These are phyloP conservation scores for Leiothrix lutea DNA, from an alignment of 2,113 vertebrate species.

Conservation along the genomic window DNA sequence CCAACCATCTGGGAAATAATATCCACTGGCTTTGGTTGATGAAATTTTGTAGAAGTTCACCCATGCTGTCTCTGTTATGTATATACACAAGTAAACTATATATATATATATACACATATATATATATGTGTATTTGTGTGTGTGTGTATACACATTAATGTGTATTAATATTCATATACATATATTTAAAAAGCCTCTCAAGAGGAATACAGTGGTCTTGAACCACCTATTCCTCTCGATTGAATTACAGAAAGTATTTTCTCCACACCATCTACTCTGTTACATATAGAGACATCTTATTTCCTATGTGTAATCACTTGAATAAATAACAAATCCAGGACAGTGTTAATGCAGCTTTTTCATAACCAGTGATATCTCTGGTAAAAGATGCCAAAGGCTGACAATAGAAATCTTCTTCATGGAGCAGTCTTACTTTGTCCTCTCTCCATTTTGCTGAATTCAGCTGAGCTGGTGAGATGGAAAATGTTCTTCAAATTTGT, in stretches of 20 bases:
- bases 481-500: not conserved
- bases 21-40: not conserved
- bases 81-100: not conserved
- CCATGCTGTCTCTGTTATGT: not conserved
- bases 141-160: not conserved
- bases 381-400: not conserved
- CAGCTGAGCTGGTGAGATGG: not conserved
- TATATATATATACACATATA: not conserved
- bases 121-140: not conserved
- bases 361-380: not conserved
- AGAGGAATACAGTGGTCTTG: not conserved
- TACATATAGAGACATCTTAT: not conserved
- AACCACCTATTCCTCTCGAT: not conserved
- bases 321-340: not conserved
- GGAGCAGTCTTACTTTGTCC: not conserved
- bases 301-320: not conserved
- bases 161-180: not conserved
- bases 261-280: not conserved
- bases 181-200: not conserved
- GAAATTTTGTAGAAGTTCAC: not conserved
- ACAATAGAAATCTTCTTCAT: not conserved
- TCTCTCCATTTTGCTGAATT: not conserved
- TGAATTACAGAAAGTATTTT: not conserved
- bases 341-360: not conserved
- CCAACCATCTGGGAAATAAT: not conserved